Evolutionary conservation across 2,113 vertebrate genomes (phyloP), one percentile per base, ranked within the genome.

Genomic region (Condylura cristata): DNA sequence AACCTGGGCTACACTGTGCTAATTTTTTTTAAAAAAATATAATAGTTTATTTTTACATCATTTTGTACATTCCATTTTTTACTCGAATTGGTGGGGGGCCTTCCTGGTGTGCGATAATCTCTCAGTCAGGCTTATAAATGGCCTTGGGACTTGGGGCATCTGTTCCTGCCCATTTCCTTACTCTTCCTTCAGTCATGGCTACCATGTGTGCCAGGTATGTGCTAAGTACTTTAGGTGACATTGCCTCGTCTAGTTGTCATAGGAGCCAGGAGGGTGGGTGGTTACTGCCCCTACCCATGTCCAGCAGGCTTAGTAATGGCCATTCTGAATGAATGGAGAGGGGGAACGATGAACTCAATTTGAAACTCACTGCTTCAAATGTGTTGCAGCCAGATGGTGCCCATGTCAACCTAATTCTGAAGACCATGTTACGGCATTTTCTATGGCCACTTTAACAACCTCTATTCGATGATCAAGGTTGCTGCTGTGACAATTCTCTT

Each of bases 241-340:
- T 20, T 3, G 22, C 46, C 41, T 80, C 81, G 24, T 63, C 48
- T 61, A 28, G 37, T 58, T 87, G 37, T 79, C 28, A 44, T 24
- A 61, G 7, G 0, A 48, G 34, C 75, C 24, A 20, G 37, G 34
- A 26, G 65, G 46, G 16, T 65, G 51, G 44, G 41, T 41, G 34
- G 39, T 82, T 48, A 26, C n/a, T 51, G 6, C 39, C 26, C 6
- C 63, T 66, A 65, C 0, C 1, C 12, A 16, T 58, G 30, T 14
- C 63, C 44, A 48, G 63, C 46, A 32, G 9, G 37, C 32, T 30
- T 34, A 87, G 30, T 63, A 78, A 92, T 28, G 56, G 82, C 41
- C 90, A 46, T 61, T 84, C 51, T 51, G 48, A 93, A 39, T 51
- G 48, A 93, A 39, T 72, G 63, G n/a, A 48, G 86, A 90, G 46